phyloP scores from a whole-genome alignment of 1,140 invertebrate genomes.

The Drosophila albomicans region DNA sequence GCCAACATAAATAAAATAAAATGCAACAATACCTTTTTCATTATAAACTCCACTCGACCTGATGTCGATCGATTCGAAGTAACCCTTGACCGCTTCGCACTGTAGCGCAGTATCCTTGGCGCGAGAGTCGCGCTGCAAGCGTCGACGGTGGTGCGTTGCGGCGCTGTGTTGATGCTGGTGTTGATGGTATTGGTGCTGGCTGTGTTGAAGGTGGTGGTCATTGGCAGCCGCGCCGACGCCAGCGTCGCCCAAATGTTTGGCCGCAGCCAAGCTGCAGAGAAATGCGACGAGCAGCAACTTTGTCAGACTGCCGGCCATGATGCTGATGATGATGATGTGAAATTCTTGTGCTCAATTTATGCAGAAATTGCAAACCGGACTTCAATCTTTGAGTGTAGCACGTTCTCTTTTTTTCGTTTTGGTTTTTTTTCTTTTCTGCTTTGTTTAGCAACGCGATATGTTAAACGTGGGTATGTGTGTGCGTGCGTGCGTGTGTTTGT shows the following conservation, averaged over 20 bases:
- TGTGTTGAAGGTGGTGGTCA: conserved; percentile 13
- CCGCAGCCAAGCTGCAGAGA: conserved; percentile 53
- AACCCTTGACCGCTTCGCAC: conserved; percentile 73
- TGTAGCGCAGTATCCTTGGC: conserved; percentile 67
- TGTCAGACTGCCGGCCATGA: conserved; percentile 27
- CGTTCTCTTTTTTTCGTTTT: conserved; percentile 4
- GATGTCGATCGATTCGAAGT: conserved; percentile 81
- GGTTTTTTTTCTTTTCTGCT: neutral
- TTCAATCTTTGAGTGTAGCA: conserved; percentile 9
- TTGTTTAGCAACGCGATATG: neutral
- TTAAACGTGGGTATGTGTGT: conserved; percentile 4
- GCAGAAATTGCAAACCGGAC: conserved; percentile 27
- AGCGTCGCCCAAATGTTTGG: conserved; percentile 59
- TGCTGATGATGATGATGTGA: conserved; percentile 22
- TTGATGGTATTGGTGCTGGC: conserved; percentile 39
- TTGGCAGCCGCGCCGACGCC: conserved; percentile 34
- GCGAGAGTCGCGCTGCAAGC: conserved; percentile 77
- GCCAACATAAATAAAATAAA: too few species aligned
- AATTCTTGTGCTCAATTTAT: conserved; percentile 45
- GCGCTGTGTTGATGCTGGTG: conserved; percentile 69
- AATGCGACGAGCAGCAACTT: conserved; percentile 56
- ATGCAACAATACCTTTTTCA: conserved; percentile 70
- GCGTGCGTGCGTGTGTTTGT: conserved; percentile 16
- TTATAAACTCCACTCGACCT: conserved; percentile 69
- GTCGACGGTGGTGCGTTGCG: conserved; percentile 70